Evolutionary conservation across 2,797 vertebrate species (phyloP), one percentile per base, ranked within the genome.

Genomic region (Neomorphus geoffroyi): DNA sequence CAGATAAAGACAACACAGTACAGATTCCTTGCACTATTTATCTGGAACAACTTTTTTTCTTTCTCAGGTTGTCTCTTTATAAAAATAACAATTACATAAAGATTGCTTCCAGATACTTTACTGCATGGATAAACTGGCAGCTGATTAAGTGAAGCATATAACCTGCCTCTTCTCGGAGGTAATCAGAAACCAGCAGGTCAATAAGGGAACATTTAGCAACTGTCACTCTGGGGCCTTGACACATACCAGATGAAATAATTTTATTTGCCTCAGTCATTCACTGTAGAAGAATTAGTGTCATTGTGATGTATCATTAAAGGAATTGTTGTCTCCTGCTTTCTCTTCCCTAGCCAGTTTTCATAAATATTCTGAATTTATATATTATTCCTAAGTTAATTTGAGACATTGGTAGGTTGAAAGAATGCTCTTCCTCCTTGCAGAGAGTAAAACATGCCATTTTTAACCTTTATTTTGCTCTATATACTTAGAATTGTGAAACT

Each of bases 181-280:
- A 96, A 93, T 93, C 95, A 96, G 88, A 91, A 97, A 94, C 62
- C 86, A 96, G 94, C 91, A 93, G 86, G 94, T 96, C 92, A 92
- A 80, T 70, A 93, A 92, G 60, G 69, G 88, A 85, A 74, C 75
- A 79, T 88, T 95, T 78, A 96, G 80, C 75, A 94, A 33, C 90
- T 94, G 72, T 80, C 83, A 85, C 86, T 94, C 78, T 72, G 73
- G 69, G 81, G 78, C 79, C 91, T 28, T 93, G 88, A 92, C 88
- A 95, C 85, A 73, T 89, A 80, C 45, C 86, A 91, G 77, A 86
- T 73, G 64, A 92, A 92, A 94, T 80, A 58, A 90, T 81, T 91
- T 11, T 77, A 82, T 92, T 86, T 96, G 78, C 74, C 64, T 85
- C 78, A 82, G 72, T 51, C 80, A 86, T 93, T 95, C 75, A 39